phyloP scores from a whole-genome alignment of 2,797 vertebrate species.

The Fistularia commersonii region DNA sequence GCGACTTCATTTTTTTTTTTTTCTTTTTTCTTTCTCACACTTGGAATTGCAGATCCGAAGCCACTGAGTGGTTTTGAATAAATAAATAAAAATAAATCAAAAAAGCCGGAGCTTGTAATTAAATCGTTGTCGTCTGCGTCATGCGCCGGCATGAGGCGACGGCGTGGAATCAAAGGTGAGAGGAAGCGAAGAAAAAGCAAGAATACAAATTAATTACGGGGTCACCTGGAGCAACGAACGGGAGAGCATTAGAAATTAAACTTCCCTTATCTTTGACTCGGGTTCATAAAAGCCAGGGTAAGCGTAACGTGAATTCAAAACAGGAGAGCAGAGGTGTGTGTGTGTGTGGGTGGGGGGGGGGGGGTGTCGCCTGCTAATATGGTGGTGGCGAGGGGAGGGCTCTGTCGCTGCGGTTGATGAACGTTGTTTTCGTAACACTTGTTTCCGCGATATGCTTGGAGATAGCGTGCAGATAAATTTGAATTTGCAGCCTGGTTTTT shows the following conservation, averaged over 20 bases:
- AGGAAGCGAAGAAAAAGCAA: constrained; percentile 15
- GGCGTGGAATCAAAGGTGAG: constrained; percentile 36
- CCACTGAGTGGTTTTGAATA: too few species aligned
- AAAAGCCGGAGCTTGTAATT: too few species aligned
- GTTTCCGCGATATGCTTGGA: constrained; percentile 6
- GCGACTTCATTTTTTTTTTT: too few species aligned
- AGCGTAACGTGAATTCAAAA: too few species aligned
- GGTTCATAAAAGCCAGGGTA: constrained; percentile 52
- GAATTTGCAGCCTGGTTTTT: too few species aligned
- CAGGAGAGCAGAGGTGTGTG: constrained; percentile 23
- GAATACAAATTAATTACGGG: constrained; percentile 22
- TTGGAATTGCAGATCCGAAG: constrained; percentile 23
- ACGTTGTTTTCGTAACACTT: constrained; percentile 38
- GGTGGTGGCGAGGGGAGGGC: constrained; percentile 24
- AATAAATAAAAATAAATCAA: too few species aligned
- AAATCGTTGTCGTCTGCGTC: constrained; percentile 32
- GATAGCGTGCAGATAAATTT: constrained; percentile 11
- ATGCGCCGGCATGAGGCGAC: constrained; percentile 22
- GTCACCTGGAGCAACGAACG: constrained; percentile 42
- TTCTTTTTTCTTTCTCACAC: constrained; percentile 18
- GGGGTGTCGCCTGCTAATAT: constrained; percentile 46
- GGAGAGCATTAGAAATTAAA: constrained; percentile 58
- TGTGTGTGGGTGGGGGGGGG: constrained; percentile 19
- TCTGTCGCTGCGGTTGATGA: constrained; percentile 33
- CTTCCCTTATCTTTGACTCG: constrained; percentile 70